Evolutionary conservation across 2,888 invertebrate species (phyloP), one percentile per base, ranked within the genome.

Genomic region (Odontocerum albicorne): DNA sequence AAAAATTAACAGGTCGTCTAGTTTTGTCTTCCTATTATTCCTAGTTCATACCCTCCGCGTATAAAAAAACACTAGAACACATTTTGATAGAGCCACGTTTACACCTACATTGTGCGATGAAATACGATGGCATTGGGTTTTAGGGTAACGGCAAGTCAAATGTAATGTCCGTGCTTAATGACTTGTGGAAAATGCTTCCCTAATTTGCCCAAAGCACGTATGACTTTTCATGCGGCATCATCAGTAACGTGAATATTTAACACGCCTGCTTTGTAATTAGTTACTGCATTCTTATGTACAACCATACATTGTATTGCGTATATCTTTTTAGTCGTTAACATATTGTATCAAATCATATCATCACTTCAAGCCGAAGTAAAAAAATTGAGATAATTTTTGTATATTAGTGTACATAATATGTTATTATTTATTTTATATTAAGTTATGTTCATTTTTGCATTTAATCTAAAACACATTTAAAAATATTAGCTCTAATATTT

Each of bases 241-340:
- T 46, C 46, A 46, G 44, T 32, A 10, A 21, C 40, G 32, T 32
- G 22, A 38, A 32, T 19, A 36, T 19, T 35, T 52, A 12, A 19
- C 56, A 45, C 51, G 51, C 52, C 51, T 47, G 36, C 49, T 36
- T 12, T 21, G 12, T 52, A 55, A 59, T 52, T 51, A 59, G 38
- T 43, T 47, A 55, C 44, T 42, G 51, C 59, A 59, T 59, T 59
- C 59, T 59, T 39, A 46, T 32, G 36, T 52, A 55, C 47, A 59
- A 55, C 50, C 59, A 36, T 31, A 22, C 42, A 17, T 32, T 47
- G 27, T n/a, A 12, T 12, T 8, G 8, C n/a, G n/a, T n/a, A n/a
- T n/a, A n/a, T n/a, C n/a, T n/a, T n/a, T n/a, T n/a, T n/a, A n/a
- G n/a, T n/a, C n/a, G n/a, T n/a, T n/a, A n/a, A n/a, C n/a, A n/a